A percentile compares a stretch with the other conserved stretches of the same genome.
phyloP scores from a whole-genome alignment of 2,113 vertebrate species.

The Lagopus muta region DNA sequence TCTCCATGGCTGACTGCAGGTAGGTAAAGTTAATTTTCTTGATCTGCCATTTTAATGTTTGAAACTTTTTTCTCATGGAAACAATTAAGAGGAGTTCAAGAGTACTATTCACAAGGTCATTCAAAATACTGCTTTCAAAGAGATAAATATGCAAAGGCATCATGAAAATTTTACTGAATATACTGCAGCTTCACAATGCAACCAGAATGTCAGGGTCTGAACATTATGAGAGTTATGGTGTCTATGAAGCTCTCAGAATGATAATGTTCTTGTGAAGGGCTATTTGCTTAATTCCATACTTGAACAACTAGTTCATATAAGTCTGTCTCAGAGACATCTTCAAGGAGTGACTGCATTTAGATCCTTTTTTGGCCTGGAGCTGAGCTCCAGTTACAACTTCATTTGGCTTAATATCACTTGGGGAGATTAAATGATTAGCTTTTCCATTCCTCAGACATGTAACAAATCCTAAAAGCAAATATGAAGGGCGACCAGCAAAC shows the following conservation, averaged over 20 bases:
- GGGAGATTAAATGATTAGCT: not conserved
- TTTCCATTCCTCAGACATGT: not conserved
- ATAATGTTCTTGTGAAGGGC: not conserved
- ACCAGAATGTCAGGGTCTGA: not conserved
- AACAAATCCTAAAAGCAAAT: not conserved
- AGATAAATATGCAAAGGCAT: not conserved
- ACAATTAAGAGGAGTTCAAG: not conserved
- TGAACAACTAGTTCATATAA: conserved; percentile 3
- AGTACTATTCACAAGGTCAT: not conserved
- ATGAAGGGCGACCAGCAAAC: not conserved
- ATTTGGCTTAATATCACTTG: not conserved
- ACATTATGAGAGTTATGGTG: not conserved
- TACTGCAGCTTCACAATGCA: not conserved
- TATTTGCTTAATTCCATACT: not conserved
- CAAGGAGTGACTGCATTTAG: not conserved
- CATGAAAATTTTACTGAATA: not conserved
- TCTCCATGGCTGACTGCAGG: not conserved
- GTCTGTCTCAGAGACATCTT: not conserved
- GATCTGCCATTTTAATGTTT: not conserved
- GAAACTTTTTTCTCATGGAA: not conserved
- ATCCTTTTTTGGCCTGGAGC: not conserved
- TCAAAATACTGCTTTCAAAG: not conserved
- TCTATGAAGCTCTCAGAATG: not conserved
- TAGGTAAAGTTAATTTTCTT: not conserved
- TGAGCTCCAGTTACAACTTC: not conserved